These are phyloP conservation scores for Solenopsis invicta DNA, from an alignment of 1,140 invertebrate genomes.

Conservation along the genomic window DNA sequence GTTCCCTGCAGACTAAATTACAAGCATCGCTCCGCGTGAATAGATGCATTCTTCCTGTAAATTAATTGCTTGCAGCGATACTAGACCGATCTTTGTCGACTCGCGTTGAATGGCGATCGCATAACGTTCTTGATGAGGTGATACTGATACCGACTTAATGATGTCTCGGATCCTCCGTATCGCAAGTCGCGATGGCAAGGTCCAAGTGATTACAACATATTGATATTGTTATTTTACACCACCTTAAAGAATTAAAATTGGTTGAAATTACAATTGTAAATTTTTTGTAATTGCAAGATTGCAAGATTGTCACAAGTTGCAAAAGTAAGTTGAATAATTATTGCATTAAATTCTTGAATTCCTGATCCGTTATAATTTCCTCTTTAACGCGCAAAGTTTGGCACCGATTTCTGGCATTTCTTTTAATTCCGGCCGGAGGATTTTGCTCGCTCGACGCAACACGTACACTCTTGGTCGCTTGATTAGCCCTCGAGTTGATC, in stretches of 20 bases:
- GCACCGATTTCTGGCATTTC: background rate
- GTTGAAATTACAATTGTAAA: background rate
- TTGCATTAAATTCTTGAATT: background rate
- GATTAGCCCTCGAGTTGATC: constrained; percentile 56
- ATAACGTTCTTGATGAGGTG: constrained; percentile 52
- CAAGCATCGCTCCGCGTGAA: constrained; percentile 40
- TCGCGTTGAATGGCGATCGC: constrained; percentile 45
- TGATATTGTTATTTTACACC: background rate
- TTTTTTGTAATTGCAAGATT: background rate
- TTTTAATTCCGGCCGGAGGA: constrained; percentile 12
- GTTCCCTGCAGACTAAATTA: constrained; percentile 50
- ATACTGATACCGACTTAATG: constrained; percentile 50
- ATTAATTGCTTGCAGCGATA: constrained; percentile 56
- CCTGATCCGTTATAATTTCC: too few species aligned
- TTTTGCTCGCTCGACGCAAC: constrained; percentile 30
- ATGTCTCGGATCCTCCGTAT: constrained; percentile 1
- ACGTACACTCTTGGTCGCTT: constrained; percentile 33
- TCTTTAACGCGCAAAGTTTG: background rate
- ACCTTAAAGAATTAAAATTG: background rate
- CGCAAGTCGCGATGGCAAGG: constrained; percentile 1
- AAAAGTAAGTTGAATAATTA: background rate
- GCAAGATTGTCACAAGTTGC: background rate
- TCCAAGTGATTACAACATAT: background rate
- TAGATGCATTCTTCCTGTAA: constrained; percentile 51
- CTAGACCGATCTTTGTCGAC: constrained; percentile 23